Conservation (phyloP, 1,140 invertebrate species). For the Drosophila gunungcola region DNA sequence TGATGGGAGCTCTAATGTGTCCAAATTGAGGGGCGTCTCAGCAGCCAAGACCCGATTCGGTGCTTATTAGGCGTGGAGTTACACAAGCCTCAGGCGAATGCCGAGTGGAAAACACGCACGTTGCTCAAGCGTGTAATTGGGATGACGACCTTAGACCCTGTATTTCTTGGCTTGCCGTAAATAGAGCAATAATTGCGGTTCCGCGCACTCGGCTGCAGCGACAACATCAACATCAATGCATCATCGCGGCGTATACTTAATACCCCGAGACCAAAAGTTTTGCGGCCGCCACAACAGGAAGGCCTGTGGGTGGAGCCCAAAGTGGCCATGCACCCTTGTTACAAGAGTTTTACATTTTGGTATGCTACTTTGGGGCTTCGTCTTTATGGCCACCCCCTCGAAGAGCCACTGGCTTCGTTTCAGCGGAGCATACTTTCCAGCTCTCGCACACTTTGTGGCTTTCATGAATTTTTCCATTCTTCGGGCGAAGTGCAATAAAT, state of each 20-base stretch:
- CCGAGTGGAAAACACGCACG: conserved; percentile 40
- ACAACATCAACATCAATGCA: conserved; percentile 47
- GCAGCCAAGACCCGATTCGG: conserved; percentile 52
- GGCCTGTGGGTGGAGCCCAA: conserved; percentile 14
- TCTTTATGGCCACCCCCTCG: background rate
- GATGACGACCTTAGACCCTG: conserved; percentile 58
- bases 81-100: conserved; percentile 32
- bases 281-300: conserved; percentile 23
- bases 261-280: conserved; percentile 51
- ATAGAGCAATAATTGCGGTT: conserved; percentile 64
- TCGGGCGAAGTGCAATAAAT: conserved; percentile 73
- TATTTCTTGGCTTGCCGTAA: conserved; percentile 42
- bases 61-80: conserved; percentile 68
- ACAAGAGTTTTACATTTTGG: conserved; percentile 77
- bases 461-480: conserved; percentile 61
- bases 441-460: conserved; percentile 62
- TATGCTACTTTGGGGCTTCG: conserved; percentile 46
- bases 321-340: conserved; percentile 39
- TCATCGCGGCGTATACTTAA: conserved; percentile 46
- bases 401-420: conserved; percentile 3
- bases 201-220: conserved; percentile 43
- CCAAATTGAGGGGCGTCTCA: conserved; percentile 20
- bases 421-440: conserved; percentile 50
- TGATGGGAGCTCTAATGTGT: conserved; percentile 8
- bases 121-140: conserved; percentile 75